phyloP scores from a whole-genome alignment of 2,113 vertebrate species.

The Thinocorus orbignyianus region DNA sequence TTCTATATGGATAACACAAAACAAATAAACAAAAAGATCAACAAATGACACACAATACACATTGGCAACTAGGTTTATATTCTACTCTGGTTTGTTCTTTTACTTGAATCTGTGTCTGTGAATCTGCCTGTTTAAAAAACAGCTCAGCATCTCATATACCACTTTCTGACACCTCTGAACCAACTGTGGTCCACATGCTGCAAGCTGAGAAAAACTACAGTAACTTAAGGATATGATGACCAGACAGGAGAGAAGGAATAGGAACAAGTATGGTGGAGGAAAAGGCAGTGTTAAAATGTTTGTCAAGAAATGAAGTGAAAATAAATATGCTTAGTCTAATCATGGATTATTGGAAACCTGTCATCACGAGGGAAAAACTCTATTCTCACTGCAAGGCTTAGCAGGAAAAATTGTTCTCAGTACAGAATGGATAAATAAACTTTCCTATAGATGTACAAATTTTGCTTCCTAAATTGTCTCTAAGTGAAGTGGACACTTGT shows the following conservation, averaged over 20 bases:
- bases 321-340: background rate
- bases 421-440: background rate
- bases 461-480: background rate
- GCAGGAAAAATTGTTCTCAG: background rate
- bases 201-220: background rate
- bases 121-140: background rate
- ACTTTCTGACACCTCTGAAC: background rate
- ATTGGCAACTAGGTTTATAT: fast-evolving
- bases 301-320: background rate
- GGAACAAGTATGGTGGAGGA: background rate
- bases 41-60: background rate
- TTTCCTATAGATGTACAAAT: background rate
- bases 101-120: background rate
- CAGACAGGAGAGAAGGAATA: background rate
- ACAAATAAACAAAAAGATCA: background rate
- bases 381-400: background rate
- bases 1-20: background rate
- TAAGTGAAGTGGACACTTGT: background rate
- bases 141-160: background rate
- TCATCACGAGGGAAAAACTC: background rate
- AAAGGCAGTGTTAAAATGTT: background rate
- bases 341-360: background rate
- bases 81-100: background rate
- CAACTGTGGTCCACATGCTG: background rate
- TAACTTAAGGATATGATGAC: background rate